Conservation (phyloP, 2,113 vertebrate genomes). For the Rattus rattus region DNA sequence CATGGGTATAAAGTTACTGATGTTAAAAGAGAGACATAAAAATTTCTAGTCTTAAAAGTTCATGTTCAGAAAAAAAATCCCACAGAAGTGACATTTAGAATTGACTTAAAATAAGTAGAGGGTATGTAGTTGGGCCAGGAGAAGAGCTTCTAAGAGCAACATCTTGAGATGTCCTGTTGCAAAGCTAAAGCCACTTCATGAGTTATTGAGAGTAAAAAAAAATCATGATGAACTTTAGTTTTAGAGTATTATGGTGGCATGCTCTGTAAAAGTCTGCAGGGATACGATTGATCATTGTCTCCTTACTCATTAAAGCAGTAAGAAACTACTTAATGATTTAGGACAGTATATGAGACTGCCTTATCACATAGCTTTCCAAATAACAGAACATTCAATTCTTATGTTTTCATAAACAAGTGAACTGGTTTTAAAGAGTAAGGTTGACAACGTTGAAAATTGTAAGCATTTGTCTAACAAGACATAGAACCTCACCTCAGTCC, state of each 20-base stretch:
- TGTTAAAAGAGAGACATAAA: not conserved
- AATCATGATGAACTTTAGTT: not conserved
- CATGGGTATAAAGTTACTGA: not conserved
- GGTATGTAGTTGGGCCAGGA: rapidly evolving
- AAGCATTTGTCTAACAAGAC: not conserved
- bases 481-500: no score
- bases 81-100: not conserved
- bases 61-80: not conserved
- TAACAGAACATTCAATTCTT: not conserved
- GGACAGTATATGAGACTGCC: not conserved
- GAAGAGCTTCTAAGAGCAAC: not conserved
- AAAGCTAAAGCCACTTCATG: not conserved
- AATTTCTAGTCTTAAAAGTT: not conserved
- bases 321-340: not conserved
- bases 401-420: not conserved
- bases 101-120: not conserved
- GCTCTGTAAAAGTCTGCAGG: not conserved
- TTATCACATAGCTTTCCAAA: not conserved
- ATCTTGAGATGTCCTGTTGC: not conserved
- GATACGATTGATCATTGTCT: not conserved
- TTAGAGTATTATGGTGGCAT: not conserved
- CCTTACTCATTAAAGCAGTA: not conserved
- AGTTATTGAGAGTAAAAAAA: not conserved
- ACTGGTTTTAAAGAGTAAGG: not conserved
- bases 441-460: not conserved